Conservation (phyloP, 2,888 invertebrate genomes). For the Drosophila pseudotakahashii region DNA sequence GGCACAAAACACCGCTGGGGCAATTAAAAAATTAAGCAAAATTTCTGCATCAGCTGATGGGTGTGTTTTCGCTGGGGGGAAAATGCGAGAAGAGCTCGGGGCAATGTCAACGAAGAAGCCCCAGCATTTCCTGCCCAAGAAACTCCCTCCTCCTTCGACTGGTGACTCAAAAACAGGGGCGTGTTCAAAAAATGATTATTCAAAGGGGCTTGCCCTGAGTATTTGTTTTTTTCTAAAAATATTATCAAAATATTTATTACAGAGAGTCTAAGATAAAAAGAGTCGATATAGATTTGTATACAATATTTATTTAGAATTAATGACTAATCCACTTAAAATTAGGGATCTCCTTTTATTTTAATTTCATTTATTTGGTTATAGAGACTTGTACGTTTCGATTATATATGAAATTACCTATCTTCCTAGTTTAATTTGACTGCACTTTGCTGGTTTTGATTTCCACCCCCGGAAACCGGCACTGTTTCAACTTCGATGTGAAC, state of each 20-base stretch:
- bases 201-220: not conserved
- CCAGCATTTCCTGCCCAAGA: constrained; percentile 65
- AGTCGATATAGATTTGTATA: no score
- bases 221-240: no score
- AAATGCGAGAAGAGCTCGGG: not conserved
- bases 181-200: not conserved
- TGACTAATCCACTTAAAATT: no score
- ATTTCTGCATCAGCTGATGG: constrained; percentile 50
- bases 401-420: not conserved
- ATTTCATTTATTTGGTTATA: no score
- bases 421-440: not conserved
- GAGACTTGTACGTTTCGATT: not conserved
- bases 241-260: no score
- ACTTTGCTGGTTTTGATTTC: not conserved
- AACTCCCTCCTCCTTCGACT: constrained; percentile 6
- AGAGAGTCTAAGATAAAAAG: no score
- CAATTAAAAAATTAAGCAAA: constrained; percentile 74
- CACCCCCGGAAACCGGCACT: constrained; percentile 15
- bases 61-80: constrained; percentile 35
- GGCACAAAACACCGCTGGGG: constrained; percentile 37
- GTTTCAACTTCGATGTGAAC: constrained; percentile 6
- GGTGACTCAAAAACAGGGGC: constrained; percentile 2
- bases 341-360: accelerated
- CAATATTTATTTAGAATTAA: no score
- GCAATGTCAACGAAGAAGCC: constrained; percentile 66